A percentile compares a stretch with the other conserved stretches of the same genome.
These are phyloP conservation scores for Pelobates cultripes DNA, from an alignment of 2,797 vertebrate genomes.

Conservation along the genomic window DNA sequence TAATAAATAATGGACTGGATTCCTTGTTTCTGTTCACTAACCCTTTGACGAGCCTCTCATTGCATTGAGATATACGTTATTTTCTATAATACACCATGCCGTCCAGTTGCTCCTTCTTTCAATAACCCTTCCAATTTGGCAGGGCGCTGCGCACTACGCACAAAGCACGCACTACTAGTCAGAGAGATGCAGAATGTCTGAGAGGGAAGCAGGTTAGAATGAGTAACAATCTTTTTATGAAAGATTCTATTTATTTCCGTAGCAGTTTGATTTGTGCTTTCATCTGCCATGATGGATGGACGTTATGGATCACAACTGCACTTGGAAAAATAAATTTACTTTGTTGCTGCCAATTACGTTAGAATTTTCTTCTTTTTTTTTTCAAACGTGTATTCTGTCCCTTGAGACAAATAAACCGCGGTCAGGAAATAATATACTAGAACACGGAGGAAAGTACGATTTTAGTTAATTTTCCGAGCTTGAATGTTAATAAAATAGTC, in stretches of 20 bases:
- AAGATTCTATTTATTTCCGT: constrained; percentile 58
- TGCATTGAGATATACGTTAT: constrained; percentile 38
- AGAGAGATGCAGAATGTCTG: constrained; percentile 57
- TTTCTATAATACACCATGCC: constrained; percentile 47
- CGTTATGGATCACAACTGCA: constrained; percentile 64
- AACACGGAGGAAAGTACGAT: too few species aligned
- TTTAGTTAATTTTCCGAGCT: too few species aligned
- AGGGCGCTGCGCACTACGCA: constrained; percentile 58
- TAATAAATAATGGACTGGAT: too few species aligned
- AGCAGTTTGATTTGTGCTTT: constrained; percentile 60
- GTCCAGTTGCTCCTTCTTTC: constrained; percentile 51
- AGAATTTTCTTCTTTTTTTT: constrained; percentile 51
- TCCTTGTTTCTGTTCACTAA: constrained; percentile 27
- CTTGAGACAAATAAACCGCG: not conserved
- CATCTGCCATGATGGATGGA: constrained; percentile 61
- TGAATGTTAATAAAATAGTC: too few species aligned
- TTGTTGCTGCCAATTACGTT: constrained; percentile 54
- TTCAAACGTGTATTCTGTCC: constrained; percentile 55
- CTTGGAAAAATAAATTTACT: constrained; percentile 64
- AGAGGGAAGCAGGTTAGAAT: constrained; percentile 63
- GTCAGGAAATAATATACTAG: too few species aligned
- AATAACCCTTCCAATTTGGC: constrained; percentile 55
- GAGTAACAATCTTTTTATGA: constrained; percentile 60
- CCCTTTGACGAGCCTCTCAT: constrained; percentile 26
- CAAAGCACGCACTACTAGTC: constrained; percentile 55